Percentiles rank a stretch among this genome's conserved stretches.
These are phyloP conservation scores for Actinia equina DNA, from an alignment of 64 coral and sea anemone genomes.

Conservation along the genomic window DNA sequence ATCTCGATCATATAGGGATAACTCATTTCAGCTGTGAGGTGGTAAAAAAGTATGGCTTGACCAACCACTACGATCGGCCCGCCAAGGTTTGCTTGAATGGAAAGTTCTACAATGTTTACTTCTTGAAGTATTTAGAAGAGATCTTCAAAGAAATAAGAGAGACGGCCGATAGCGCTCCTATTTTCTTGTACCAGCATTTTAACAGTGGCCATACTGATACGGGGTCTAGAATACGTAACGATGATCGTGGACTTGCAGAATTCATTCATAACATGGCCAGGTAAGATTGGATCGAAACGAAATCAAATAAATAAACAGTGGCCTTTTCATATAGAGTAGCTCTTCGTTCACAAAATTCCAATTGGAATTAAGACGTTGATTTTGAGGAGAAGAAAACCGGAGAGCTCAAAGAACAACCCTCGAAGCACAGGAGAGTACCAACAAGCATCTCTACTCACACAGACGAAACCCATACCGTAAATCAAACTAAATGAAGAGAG, in stretches of 20 bases:
- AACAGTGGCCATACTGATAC: conserved; percentile 46
- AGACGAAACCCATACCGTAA: too few species aligned
- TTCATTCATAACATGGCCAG: conserved; percentile 15
- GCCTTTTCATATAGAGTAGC: too few species aligned
- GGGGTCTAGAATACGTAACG: conserved; percentile 16
- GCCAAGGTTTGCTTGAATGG: conserved; percentile 75
- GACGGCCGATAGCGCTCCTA: neutral
- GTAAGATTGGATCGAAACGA: neutral
- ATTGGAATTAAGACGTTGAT: too few species aligned
- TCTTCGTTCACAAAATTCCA: too few species aligned
- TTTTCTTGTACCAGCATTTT: conserved; percentile 42
- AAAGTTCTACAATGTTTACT: conserved; percentile 59
- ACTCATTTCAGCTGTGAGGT: conserved; percentile 62
- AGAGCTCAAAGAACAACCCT: too few species aligned
- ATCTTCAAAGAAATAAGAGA: neutral
- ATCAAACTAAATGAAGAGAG: too few species aligned
- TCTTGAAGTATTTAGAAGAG: conserved; percentile 42
- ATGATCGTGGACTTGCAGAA: neutral
- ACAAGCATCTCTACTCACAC: too few species aligned
- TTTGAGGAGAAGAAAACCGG: too few species aligned
- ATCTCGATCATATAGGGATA: conserved; percentile 44
- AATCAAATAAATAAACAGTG: too few species aligned
- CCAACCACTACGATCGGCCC: conserved; percentile 67
- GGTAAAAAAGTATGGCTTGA: conserved; percentile 38
- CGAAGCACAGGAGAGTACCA: too few species aligned